Conservation (phyloP, 2,113 vertebrate species). For the Caretta caretta region DNA sequence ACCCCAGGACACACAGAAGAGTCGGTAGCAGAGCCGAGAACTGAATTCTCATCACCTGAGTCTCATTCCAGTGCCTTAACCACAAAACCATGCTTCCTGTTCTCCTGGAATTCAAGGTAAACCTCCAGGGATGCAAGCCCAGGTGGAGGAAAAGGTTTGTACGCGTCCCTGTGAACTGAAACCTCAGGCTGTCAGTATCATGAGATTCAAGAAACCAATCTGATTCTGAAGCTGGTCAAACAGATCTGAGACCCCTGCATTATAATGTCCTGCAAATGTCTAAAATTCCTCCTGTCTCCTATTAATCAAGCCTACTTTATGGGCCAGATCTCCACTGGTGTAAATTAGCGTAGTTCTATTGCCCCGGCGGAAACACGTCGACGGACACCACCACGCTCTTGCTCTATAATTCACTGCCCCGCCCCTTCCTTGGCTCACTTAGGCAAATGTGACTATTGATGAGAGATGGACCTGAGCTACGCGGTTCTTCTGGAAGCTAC, state of each 20-base stretch:
- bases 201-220: neutral
- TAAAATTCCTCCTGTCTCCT: neutral
- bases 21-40: conserved; percentile 30
- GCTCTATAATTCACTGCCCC: neutral
- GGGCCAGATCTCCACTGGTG: neutral
- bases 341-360: too few species aligned
- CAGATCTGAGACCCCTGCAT: neutral
- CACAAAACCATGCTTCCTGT: conserved; percentile 51
- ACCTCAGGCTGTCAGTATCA: neutral
- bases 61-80: conserved; percentile 26
- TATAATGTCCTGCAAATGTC: neutral
- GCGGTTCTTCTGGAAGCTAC: neutral
- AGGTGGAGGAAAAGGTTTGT: neutral
- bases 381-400: too few species aligned
- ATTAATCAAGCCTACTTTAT: fast-evolving
- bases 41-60: conserved; percentile 36
- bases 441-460: neutral
- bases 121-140: neutral
- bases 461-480: neutral
- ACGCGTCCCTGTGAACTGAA: neutral
- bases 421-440: neutral
- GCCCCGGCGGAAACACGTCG: too few species aligned
- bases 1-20: conserved; percentile 9
- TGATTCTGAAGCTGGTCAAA: conserved; percentile 1
- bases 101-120: conserved; percentile 61